These are phyloP conservation scores for Micronisus gabar DNA, from an alignment of 2,113 vertebrate genomes.

Conservation along the genomic window DNA sequence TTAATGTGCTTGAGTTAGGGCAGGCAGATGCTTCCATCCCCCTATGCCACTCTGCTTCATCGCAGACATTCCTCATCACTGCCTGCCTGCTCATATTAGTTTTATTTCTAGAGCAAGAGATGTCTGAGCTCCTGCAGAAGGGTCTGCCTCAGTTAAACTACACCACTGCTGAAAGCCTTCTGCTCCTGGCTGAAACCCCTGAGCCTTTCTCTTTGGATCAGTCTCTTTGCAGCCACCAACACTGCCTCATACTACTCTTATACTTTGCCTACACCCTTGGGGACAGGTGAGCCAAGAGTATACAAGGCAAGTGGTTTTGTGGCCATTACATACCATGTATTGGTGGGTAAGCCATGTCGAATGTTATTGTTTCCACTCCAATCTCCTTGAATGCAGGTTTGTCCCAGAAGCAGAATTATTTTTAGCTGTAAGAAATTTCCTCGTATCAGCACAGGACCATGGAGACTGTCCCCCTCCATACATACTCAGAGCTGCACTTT, in stretches of 20 bases:
- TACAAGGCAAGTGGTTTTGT: background rate
- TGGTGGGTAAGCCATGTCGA: background rate
- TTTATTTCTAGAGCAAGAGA: constrained; percentile 70
- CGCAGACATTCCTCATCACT: background rate
- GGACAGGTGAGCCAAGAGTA: constrained; percentile 80
- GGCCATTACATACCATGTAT: background rate
- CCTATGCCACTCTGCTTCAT: background rate
- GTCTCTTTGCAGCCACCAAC: constrained; percentile 76
- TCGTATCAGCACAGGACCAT: constrained; percentile 79
- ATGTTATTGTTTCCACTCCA: background rate
- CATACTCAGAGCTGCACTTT: constrained; percentile 83
- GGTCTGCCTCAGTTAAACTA: constrained; percentile 81
- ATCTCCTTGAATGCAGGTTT: constrained; percentile 76
- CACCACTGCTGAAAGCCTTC: constrained; percentile 78
- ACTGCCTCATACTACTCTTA: constrained; percentile 82
- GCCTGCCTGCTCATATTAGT: background rate
- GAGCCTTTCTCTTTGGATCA: constrained; percentile 70
- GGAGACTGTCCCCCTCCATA: constrained; percentile 59
- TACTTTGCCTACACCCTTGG: constrained; percentile 78
- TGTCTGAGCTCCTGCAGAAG: constrained; percentile 76
- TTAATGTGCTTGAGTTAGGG: background rate
- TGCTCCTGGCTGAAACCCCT: constrained; percentile 73
- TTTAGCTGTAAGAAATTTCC: constrained; percentile 76
- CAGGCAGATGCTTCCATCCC: background rate
- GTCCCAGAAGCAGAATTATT: constrained; percentile 84